Evolutionary conservation across 2,888 invertebrate species (phyloP), one percentile per base, ranked within the genome.

Genomic region (Brachyptera putata): DNA sequence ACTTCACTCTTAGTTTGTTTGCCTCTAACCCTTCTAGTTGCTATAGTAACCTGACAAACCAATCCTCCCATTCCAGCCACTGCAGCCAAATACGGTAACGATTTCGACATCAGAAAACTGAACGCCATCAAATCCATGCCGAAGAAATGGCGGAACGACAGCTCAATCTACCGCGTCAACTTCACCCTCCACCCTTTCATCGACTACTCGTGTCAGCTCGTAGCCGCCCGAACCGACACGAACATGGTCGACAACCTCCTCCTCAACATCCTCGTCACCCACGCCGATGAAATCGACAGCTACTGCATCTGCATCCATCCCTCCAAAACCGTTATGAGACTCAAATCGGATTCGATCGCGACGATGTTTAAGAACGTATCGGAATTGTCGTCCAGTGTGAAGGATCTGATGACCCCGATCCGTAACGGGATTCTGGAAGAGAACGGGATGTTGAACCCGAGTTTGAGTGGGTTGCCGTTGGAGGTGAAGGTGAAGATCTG

Each of bases 191-290:
- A 50, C 4, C 49, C 26, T 1, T 50, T 5, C 49, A n/a, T 2
- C 1, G n/a, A 24, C 3, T 7, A 22, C 26, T n/a, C 16, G 5
- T 50, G 49, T 49, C 24, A 24, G 14, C 30, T 50, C 49, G 26
- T 50, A 11, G 25, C 49, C n/a, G 30, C 26, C 22, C 9, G 14
- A 25, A 14, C 16, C 30, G 30, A 26, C 16, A 24, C 24, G 14
- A 16, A 26, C 49, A 5, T 25, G 25, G 30, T 25, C 14, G 49
- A 50, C 49, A 50, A 30, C 30, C 49, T 50, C n/a, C 25, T 50
- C 5, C 49, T 50, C 1, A 50, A 50, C 30, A 14, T 50, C 14
- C 26, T 50, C 4, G 49, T 50, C 3, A 24, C 13, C 26, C 16
- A 7, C 26, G 25, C 26, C n/a, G n/a, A n/a, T n/a, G n/a, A n/a